Evolutionary conservation across 2,113 vertebrate species (phyloP).

Genomic region (Rostratula benghalensis): DNA sequence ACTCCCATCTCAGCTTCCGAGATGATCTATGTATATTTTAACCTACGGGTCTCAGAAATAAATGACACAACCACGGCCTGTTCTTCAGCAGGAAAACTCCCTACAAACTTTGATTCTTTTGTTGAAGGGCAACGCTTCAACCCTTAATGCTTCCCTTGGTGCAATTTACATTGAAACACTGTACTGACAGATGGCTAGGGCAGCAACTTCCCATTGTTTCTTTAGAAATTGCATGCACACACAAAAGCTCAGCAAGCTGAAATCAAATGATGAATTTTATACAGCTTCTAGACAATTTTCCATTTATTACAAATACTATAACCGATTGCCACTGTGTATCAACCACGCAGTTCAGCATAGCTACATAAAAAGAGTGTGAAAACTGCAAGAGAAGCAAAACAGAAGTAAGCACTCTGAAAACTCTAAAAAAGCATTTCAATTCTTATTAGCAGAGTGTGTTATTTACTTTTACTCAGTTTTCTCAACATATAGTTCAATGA

Average conservation of each 20-base stretch:
- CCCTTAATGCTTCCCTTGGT: not conserved
- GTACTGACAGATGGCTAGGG: not conserved
- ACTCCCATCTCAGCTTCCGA: not conserved
- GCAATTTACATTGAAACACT: not conserved
- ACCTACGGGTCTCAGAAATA: not conserved
- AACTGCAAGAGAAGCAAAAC: not conserved
- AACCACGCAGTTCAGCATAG: not conserved
- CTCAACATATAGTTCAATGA: not conserved
- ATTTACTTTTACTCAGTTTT: not conserved
- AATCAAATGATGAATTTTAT: not conserved
- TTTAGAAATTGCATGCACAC: not conserved
- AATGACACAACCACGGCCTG: not conserved
- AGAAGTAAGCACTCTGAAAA: not conserved
- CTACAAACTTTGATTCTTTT: not conserved
- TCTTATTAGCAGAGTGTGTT: not conserved
- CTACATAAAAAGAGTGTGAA: not conserved
- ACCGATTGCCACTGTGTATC: not conserved
- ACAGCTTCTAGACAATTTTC: not conserved
- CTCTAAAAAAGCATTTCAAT: not conserved
- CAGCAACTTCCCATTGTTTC: not conserved
- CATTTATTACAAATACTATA: not conserved
- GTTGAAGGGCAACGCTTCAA: not conserved
- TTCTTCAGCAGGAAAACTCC: not conserved
- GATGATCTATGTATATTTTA: not conserved
- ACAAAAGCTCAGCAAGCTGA: not conserved